A percentile compares a stretch with the other conserved stretches of the same genome.
Evolutionary conservation across 2,888 invertebrate species (phyloP).

Genomic region (Hypsopygia costalis): DNA sequence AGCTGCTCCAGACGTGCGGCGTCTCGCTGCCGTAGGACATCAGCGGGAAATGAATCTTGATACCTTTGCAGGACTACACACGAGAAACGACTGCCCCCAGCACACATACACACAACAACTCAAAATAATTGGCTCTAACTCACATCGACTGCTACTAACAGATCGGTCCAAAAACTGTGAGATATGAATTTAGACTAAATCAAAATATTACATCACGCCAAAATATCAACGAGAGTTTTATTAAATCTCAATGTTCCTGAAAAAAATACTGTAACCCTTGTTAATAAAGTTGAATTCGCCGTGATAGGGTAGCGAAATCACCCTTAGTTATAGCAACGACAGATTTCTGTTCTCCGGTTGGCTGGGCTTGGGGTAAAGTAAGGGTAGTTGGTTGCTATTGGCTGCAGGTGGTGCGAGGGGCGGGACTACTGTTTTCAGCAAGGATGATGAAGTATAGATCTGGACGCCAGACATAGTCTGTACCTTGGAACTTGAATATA

Average conservation of each 20-base stretch:
- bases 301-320: constrained; percentile 13
- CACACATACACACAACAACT: constrained; percentile 16
- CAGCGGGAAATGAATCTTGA: constrained; percentile 80
- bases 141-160: constrained; percentile 5
- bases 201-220: constrained; percentile 49
- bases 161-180: constrained; percentile 25
- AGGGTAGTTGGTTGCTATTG: constrained; percentile 53
- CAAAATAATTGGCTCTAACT: not conserved
- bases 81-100: constrained; percentile 25
- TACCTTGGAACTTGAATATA: constrained; percentile 1
- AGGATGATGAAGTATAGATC: constrained; percentile 26
- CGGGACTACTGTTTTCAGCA: constrained; percentile 49
- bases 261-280: constrained; percentile 20
- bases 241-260: constrained; percentile 36
- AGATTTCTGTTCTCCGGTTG: constrained; percentile 61
- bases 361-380: constrained; percentile 39
- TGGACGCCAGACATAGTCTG: not conserved
- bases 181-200: constrained; percentile 55
- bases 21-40: constrained; percentile 78
- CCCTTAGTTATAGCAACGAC: constrained; percentile 46
- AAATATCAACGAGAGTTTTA: constrained; percentile 45
- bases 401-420: constrained; percentile 56
- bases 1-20: constrained; percentile 78
- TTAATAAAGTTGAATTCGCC: constrained; percentile 18
- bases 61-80: constrained; percentile 46